A percentile compares a stretch with the other conserved stretches of the same genome.
These are phyloP conservation scores for Rhinella marina DNA, from an alignment of 2,797 vertebrate species.

Conservation along the genomic window DNA sequence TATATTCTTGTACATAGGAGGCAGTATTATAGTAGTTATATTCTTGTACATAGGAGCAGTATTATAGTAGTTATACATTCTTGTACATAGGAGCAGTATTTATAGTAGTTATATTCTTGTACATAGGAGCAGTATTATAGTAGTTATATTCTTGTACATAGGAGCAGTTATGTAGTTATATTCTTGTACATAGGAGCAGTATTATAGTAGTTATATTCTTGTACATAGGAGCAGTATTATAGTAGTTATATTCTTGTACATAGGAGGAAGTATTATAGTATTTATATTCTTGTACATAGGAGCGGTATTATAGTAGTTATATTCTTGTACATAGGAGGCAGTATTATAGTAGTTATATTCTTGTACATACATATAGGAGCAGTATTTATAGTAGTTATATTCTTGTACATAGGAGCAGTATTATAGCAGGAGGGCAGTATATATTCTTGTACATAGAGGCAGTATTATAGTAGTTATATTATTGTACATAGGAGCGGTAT, in stretches of 20 bases:
- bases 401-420: no score
- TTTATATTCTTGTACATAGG: neutral
- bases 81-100: neutral
- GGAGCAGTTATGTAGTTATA: neutral
- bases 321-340: neutral
- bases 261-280: neutral
- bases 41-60: neutral
- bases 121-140: neutral
- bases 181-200: neutral
- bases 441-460: no score
- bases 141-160: neutral
- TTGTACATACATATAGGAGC: no score
- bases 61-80: conserved; percentile 4
- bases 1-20: no score
- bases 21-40: neutral
- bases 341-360: no score
- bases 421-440: no score
- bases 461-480: conserved; percentile 3
- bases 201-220: conserved; percentile 3
- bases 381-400: no score
- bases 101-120: neutral
- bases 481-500: neutral
- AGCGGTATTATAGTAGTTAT: neutral
- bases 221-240: neutral
- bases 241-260: neutral